Conservation (phyloP, 2,888 invertebrate genomes). For the Eupithecia subfuscata region DNA sequence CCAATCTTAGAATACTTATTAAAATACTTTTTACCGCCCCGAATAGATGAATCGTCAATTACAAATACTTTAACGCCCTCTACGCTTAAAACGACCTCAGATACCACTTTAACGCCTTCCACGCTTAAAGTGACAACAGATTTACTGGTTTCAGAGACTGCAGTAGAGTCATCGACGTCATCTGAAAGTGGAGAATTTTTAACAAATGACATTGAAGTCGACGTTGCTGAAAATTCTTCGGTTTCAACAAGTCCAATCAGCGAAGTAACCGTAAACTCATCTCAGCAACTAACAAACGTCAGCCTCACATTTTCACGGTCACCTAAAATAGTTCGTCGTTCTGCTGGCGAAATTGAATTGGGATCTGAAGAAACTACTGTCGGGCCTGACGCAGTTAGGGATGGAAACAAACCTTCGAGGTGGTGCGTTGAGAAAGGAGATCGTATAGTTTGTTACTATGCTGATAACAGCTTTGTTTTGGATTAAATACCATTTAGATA, state of each 20-base stretch:
- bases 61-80: constrained; percentile 2
- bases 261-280: background rate
- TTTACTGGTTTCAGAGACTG: constrained; percentile 1
- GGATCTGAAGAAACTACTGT: background rate
- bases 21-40: background rate
- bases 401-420: constrained; percentile 30
- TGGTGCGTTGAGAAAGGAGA: constrained; percentile 61
- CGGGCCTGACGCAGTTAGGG: background rate
- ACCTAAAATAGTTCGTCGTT: constrained; percentile 15
- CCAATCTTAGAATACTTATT: constrained; percentile 2
- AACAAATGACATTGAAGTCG: constrained; percentile 4
- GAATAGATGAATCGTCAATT: constrained; percentile 2
- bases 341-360: background rate
- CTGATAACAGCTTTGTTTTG: constrained; percentile 18
- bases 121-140: constrained; percentile 10
- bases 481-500: background rate
- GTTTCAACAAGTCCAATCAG: background rate
- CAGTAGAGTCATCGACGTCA: background rate
- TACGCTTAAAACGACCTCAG: background rate
- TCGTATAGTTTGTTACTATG: constrained; percentile 59
- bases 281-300: background rate
- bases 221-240: background rate
- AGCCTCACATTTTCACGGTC: background rate
- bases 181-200: constrained; percentile 12
- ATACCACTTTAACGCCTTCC: background rate